phyloP scores from a whole-genome alignment of 2,888 invertebrate genomes.

The Pristionchus japonicus region DNA sequence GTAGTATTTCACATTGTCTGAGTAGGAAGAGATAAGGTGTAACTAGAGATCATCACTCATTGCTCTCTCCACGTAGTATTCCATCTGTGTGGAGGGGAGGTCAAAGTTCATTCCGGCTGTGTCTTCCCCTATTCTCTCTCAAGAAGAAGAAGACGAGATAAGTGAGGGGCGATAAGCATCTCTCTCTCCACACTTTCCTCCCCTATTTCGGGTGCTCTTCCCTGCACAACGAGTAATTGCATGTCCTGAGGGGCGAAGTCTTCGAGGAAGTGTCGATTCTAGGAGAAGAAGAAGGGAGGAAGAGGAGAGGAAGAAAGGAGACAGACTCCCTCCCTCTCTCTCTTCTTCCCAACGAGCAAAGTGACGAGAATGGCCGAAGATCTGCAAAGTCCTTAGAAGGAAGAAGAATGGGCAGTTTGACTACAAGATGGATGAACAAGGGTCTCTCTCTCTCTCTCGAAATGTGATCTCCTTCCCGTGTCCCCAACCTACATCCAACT shows the following conservation, averaged over 20 bases:
- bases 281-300: background rate
- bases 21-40: too few relatives aligned
- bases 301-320: background rate
- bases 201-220: conserved; percentile 17
- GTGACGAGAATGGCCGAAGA: conserved; percentile 19
- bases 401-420: background rate
- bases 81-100: background rate
- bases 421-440: conserved; percentile 19
- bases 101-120: background rate
- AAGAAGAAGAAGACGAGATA: background rate
- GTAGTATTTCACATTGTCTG: background rate
- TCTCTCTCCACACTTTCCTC: background rate
- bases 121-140: background rate
- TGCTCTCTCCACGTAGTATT: background rate
- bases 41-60: too few relatives aligned
- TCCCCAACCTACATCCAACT: background rate
- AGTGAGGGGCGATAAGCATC: conserved; percentile 21
- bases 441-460: background rate
- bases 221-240: conserved; percentile 35
- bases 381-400: background rate
- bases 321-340: conserved; percentile 10
- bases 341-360: background rate
- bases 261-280: conserved; percentile 38
- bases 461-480: background rate
- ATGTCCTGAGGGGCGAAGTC: conserved; percentile 35